Evolutionary conservation across 1,140 invertebrate genomes (phyloP), one percentile per base, ranked within the genome.

Genomic region (Epicauta chinensis): DNA sequence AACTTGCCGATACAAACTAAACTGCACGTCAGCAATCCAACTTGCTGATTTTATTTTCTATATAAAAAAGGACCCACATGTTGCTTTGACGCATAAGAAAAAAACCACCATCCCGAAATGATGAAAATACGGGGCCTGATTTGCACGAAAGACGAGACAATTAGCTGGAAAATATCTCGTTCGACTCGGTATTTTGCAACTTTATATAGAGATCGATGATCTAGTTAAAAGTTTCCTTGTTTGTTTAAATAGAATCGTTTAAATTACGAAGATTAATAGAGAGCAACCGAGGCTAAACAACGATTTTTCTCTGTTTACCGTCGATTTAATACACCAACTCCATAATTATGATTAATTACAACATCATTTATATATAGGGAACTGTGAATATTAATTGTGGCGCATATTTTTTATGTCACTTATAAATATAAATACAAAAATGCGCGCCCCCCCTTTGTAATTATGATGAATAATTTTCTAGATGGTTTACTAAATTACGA

Each of bases 401-500:
- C 47, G 47, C 54, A 55, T 55, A 58, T 55, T 52, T 55, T 32
- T 40, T 29, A 46, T 47, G 7, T 23, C 23, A 23, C 7, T 23
- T 23, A 23, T 23, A 23, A 23, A 23, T 37, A 58, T 55, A 52
- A 56, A 56, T 52, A 52, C 23, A 46, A n/a, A n/a, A n/a, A n/a
- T n/a, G n/a, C n/a, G n/a, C n/a, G n/a, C n/a, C n/a, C n/a, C n/a
- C n/a, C n/a, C 38, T 44, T 41, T 11, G 13, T 23, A 23, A 23
- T 23, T 23, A 23, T 7, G 7, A 23, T 23, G 23, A 23, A 23
- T 62, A 1, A 23, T 23, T 64, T 77, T 72, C 13, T 74, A 90
- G 89, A 89, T 67, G 85, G 86, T 40, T 72, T 91, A 4, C 70
- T 89, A n/a, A 82, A 82, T 14, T 93, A 93, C 68, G 77, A 80